Conservation (phyloP, 2,113 vertebrate genomes). For the Atlantisia rogersi region DNA sequence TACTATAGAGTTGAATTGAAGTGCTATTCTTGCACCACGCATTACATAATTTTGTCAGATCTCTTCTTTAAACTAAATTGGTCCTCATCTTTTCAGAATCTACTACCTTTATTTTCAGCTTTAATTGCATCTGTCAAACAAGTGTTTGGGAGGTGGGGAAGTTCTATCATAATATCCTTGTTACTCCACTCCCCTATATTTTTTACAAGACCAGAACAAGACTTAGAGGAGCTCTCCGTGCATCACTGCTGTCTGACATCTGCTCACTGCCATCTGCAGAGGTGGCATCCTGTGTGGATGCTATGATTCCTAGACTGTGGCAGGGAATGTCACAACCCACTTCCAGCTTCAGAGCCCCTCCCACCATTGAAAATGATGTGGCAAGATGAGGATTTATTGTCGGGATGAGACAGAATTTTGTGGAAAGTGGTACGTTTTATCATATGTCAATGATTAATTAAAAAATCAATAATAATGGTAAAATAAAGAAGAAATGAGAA, state of each 20-base stretch:
- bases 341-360: neutral
- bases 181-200: neutral
- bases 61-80: neutral
- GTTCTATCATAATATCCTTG: neutral
- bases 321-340: neutral
- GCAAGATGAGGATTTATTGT: neutral
- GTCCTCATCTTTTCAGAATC: neutral
- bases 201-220: neutral
- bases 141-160: neutral
- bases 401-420: neutral
- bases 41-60: conserved; percentile 21
- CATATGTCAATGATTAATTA: neutral
- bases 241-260: neutral
- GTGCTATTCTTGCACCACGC: neutral
- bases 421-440: neutral
- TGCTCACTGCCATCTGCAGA: neutral
- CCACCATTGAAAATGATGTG: neutral
- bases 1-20: neutral
- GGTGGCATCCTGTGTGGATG: neutral
- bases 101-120: neutral
- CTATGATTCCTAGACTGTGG: neutral
- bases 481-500: neutral
- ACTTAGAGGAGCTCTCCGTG: neutral
- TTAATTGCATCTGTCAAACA: neutral
- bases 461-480: neutral